These are phyloP conservation scores for Mercenaria mercenaria DNA, from an alignment of 1,140 invertebrate genomes.

Conservation along the genomic window DNA sequence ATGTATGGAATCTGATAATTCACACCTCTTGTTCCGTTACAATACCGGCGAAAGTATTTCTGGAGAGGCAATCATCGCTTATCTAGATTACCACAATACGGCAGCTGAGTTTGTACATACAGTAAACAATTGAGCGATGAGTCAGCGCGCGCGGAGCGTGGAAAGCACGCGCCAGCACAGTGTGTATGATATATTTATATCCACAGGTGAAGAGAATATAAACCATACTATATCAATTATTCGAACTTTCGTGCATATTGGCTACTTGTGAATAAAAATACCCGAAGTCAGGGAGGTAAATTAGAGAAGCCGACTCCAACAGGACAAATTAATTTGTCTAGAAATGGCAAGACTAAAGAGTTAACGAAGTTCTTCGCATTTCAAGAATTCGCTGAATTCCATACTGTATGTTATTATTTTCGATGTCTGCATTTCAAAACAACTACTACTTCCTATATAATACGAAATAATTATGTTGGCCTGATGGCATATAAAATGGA, in stretches of 20 bases:
- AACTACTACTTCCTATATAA: too few relatives aligned
- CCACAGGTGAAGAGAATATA: slow-evolving; percentile 29
- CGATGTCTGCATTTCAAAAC: too few relatives aligned
- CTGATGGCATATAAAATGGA: too few relatives aligned
- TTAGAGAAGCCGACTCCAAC: not conserved
- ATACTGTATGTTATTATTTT: too few relatives aligned
- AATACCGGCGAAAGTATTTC: slow-evolving; percentile 15
- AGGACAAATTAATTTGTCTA: not conserved
- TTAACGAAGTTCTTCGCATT: not conserved
- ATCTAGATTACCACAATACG: slow-evolving; percentile 11
- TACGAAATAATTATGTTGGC: too few relatives aligned
- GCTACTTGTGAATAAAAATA: not conserved
- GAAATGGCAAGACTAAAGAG: not conserved
- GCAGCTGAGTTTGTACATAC: not conserved
- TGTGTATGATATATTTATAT: slow-evolving; percentile 24
- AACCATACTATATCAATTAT: not conserved
- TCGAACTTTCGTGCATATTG: not conserved
- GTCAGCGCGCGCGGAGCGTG: slow-evolving; percentile 7
- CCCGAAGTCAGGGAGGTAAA: not conserved
- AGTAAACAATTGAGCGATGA: slow-evolving; percentile 32
- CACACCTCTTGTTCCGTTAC: not conserved
- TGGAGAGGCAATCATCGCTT: slow-evolving; percentile 1
- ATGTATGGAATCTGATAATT: not conserved
- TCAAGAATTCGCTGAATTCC: too few relatives aligned
- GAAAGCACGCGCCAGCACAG: slow-evolving; percentile 19